Base-by-base conservation (phyloP, 2,888 invertebrate genomes). In the Atherix ibis region DNA sequence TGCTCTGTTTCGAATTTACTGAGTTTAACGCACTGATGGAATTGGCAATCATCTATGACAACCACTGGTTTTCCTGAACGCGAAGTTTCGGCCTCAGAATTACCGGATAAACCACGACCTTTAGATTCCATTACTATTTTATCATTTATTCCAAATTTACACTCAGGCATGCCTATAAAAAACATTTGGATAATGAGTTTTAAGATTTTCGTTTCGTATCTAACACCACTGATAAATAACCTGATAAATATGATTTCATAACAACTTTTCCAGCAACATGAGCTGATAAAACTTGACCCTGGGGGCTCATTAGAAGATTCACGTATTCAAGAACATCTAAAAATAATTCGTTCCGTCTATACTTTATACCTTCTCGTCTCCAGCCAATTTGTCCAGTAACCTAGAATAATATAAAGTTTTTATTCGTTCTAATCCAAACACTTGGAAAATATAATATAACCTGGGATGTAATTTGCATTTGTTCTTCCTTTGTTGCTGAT, bases 1-100 rank as follows among this genome's bases (percentile, higher is more conserved):
- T 98, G 98, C 62, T 99, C 98, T 0, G 97, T 97, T 68, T 99
- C 98, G 60, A 99, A 99, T 72, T 98, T 98, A 61, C 92, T 94
- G 38, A 99, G 71, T 59, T 98, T 98, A 32, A 99, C 98, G 58
- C 98, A 99, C 64, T 99, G 98, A 64, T 99, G 98, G 66, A 99
- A 99, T 67, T 99, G 98, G 52, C 98, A 98, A 66, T 98, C 98
- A 56, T 99, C 98, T 48, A 98, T 98, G 15, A 97, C 98, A n/a
- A 98, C 97, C 25, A 95, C 89, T 0, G 94, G 92, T 63, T 95
- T 95, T 33, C 89, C 89, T n/a, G 87, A 81, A 41, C 91, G 75
- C 13, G 84, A 81, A 22, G 80, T 75, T 57, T 85, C 85, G 40
- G 73, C 69, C 65, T 83, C 69, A 27, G 73, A 63, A 53, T 78